Evolutionary conservation across 1,140 invertebrate genomes (phyloP).

Genomic region (Drosophila lowei): DNA sequence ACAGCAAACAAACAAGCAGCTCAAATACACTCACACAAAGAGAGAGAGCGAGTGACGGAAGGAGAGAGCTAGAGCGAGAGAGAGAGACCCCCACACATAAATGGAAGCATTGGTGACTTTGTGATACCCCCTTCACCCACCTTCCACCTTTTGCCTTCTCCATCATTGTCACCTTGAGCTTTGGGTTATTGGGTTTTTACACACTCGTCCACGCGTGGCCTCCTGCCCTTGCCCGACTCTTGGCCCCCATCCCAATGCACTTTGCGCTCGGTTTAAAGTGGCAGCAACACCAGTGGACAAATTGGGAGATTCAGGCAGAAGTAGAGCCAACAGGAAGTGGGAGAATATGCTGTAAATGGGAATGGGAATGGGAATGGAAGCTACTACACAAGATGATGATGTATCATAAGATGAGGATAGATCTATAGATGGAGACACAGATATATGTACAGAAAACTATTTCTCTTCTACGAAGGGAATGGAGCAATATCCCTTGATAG

Average conservation of each 20-base stretch:
- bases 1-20: constrained; percentile 61
- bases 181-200: constrained; percentile 76
- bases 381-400: neutral
- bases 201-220: constrained; percentile 62
- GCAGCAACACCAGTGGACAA: constrained; percentile 10
- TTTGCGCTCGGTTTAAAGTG: constrained; percentile 32
- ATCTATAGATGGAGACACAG: too few species aligned
- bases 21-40: constrained; percentile 8
- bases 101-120: constrained; percentile 50
- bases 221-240: constrained; percentile 4
- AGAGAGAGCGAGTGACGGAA: too few species aligned
- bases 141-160: constrained; percentile 33
- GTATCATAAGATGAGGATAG: neutral
- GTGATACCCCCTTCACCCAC: constrained; percentile 10
- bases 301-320: constrained; percentile 18
- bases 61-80: neutral
- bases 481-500: too few species aligned
- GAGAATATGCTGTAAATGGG: constrained; percentile 13
- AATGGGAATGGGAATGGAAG: neutral
- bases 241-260: constrained; percentile 16
- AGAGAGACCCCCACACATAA: constrained; percentile 18
- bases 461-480: too few species aligned
- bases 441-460: too few species aligned
- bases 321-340: constrained; percentile 12
- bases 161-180: constrained; percentile 79